Percentiles rank a stretch among this genome's conserved stretches.
phyloP scores from a whole-genome alignment of 92 coral and sea anemone species.

The Porites lobata region DNA sequence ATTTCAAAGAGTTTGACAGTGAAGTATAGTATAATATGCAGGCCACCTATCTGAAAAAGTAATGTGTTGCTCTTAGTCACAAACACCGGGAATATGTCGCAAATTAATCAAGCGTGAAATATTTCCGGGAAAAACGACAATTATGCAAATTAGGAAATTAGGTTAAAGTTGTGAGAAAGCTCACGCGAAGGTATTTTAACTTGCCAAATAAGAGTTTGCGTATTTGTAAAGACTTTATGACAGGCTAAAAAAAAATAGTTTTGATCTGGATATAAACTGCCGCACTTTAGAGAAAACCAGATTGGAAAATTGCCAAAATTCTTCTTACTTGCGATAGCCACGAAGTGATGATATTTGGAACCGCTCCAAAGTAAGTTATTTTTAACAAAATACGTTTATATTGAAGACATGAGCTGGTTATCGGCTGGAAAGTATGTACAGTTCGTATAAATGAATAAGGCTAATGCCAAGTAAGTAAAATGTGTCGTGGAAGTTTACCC shows the following conservation, averaged over 20 bases:
- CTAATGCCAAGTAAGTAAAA: slow-evolving; percentile 2
- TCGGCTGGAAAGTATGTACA: background rate
- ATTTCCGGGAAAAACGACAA: background rate
- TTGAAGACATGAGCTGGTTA: no score
- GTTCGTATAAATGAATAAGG: background rate
- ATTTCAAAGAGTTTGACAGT: no score
- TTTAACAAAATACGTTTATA: no score
- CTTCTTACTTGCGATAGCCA: no score
- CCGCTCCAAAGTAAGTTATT: no score
- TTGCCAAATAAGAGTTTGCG: slow-evolving; percentile 16
- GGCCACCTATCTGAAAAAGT: no score
- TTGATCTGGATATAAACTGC: background rate
- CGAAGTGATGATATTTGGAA: no score
- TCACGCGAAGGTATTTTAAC: slow-evolving; percentile 9
- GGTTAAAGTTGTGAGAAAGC: background rate
- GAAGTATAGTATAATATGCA: no score
- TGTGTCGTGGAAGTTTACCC: slow-evolving; percentile 27
- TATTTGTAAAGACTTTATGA: background rate
- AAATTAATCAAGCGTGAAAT: background rate
- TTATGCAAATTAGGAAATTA: slow-evolving; percentile 10
- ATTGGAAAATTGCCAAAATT: background rate
- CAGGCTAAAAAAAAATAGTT: background rate
- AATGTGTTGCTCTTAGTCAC: no score
- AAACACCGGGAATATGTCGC: no score
- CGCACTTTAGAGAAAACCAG: background rate